These are phyloP conservation scores for Halichondria panicea DNA, from an alignment of 37 sponge, comb jelly and placozoan species.

Conservation along the genomic window DNA sequence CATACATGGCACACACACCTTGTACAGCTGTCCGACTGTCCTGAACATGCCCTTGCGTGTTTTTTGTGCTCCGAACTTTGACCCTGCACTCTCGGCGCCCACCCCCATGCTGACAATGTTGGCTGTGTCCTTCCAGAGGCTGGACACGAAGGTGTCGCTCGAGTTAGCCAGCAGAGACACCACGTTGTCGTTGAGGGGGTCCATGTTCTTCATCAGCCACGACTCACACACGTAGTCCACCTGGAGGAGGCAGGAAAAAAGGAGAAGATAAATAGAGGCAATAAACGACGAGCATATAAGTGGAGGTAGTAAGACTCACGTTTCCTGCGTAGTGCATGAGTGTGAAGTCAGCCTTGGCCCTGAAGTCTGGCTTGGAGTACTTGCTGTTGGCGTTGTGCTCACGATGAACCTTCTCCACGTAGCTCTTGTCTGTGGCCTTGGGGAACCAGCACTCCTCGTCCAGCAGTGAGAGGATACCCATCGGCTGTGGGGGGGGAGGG, in stretches of 20 bases:
- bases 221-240: slow-evolving; percentile 90
- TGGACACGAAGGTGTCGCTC: slow-evolving; percentile 81
- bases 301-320: slow-evolving; percentile 50
- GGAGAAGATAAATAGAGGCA: background rate
- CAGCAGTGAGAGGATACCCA: slow-evolving; percentile 94
- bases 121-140: slow-evolving; percentile 94
- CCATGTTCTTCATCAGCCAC: slow-evolving; percentile 99
- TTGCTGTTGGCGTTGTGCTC: slow-evolving; percentile 78
- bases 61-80: slow-evolving; percentile 33
- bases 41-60: slow-evolving; percentile 99
- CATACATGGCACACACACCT: slow-evolving; percentile 52
- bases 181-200: slow-evolving; percentile 98
- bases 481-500: slow-evolving; percentile 61
- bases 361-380: slow-evolving; percentile 93
- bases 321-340: slow-evolving; percentile 96
- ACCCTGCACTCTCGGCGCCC: slow-evolving; percentile 23
- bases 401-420: slow-evolving; percentile 83
- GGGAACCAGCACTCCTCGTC: slow-evolving; percentile 99
- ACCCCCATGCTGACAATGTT: slow-evolving; percentile 82
- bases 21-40: slow-evolving; percentile 98
- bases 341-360: slow-evolving; percentile 91
- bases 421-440: slow-evolving; percentile 95
- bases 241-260: slow-evolving; percentile 34
- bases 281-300: background rate
- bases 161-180: slow-evolving; percentile 84